phyloP scores from a whole-genome alignment of 2,113 vertebrate species.

The Pseudonaja textilis region DNA sequence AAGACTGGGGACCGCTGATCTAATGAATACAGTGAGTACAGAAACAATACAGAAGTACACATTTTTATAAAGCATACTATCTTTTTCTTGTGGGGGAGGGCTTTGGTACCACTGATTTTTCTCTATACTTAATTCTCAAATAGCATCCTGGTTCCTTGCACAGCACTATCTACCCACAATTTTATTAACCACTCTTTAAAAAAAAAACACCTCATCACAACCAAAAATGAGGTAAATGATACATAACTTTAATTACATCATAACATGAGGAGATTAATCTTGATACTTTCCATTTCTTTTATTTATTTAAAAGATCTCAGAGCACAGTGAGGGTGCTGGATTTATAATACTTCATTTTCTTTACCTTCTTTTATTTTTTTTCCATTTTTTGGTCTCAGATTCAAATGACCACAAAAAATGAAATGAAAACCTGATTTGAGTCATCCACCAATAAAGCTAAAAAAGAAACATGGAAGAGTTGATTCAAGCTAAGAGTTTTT shows the following conservation, averaged over 20 bases:
- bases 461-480: not conserved
- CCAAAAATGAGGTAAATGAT: not conserved
- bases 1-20: not conserved
- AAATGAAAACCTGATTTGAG: not conserved
- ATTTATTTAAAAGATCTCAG: conserved; percentile 20
- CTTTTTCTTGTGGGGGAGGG: conserved; percentile 62
- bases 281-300: conserved; percentile 24
- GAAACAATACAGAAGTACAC: not conserved
- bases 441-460: conserved; percentile 33
- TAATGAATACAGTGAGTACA: not conserved
- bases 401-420: not conserved
- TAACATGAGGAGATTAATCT: conserved; percentile 19
- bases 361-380: not conserved
- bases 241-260: conserved; percentile 20
- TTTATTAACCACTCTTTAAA: not conserved
- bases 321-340: conserved; percentile 24
- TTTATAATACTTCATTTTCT: conserved; percentile 34
- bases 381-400: not conserved
- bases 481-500: conserved; percentile 46
- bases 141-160: conserved; percentile 46
- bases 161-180: conserved; percentile 28
- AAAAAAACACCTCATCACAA: not conserved
- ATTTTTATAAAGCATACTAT: conserved; percentile 55
- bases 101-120: conserved; percentile 62
- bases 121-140: conserved; percentile 52